phyloP scores from a whole-genome alignment of 2,797 vertebrate genomes.

The Rachycentron canadum region DNA sequence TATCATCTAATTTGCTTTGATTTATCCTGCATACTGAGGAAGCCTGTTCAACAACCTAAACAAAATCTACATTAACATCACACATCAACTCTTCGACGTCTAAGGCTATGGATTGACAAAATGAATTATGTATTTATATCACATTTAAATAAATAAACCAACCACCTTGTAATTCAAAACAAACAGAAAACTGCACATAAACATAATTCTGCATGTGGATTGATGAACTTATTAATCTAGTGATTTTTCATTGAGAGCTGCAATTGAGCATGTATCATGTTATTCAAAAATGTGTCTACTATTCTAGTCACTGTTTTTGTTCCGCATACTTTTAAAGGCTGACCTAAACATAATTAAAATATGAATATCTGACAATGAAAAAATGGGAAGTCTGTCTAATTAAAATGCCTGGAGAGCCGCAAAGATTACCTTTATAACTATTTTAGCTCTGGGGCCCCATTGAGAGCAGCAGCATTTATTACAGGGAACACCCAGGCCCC shows the following conservation, averaged over 20 bases:
- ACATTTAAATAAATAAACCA: background rate
- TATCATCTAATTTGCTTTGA: background rate
- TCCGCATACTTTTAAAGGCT: background rate
- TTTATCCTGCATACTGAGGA: constrained; percentile 1
- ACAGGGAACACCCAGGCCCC: constrained; percentile 40
- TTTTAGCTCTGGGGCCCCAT: background rate
- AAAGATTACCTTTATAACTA: background rate
- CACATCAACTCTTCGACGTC: background rate
- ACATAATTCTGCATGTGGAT: background rate
- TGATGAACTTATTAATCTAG: background rate
- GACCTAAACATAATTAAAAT: background rate
- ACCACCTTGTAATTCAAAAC: background rate
- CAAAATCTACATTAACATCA: background rate
- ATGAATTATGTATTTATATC: background rate
- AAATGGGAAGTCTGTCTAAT: background rate
- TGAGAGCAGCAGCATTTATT: constrained; percentile 1
- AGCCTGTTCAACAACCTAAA: background rate
- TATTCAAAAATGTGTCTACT: background rate
- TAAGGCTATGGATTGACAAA: too few species aligned
- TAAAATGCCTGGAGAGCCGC: background rate
- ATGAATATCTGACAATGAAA: background rate
- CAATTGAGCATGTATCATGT: background rate
- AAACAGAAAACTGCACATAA: background rate
- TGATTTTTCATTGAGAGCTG: background rate
- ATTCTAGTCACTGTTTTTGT: background rate